Percentiles rank a stretch among this genome's conserved stretches.
These are phyloP conservation scores for Agrochola lychnidis DNA, from an alignment of 2,888 invertebrate species.

Conservation along the genomic window DNA sequence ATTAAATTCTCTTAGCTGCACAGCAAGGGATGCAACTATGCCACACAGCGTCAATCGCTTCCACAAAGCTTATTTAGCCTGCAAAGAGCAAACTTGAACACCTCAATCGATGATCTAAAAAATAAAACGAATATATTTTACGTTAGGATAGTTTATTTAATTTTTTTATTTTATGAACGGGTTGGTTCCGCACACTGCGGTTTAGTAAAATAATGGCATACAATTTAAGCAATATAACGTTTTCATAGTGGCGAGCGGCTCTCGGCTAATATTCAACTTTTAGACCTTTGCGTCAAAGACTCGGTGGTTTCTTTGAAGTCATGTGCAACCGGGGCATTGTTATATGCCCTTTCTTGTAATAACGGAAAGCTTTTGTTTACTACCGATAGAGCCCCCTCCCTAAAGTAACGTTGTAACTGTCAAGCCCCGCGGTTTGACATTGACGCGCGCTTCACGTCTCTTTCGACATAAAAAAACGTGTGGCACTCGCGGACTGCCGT, in stretches of 20 bases:
- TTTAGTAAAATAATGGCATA: slow-evolving; percentile 61
- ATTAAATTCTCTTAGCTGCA: slow-evolving; percentile 1
- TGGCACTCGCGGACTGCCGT: no score
- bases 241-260: slow-evolving; percentile 46
- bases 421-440: no score
- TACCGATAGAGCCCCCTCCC: no score
- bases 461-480: no score
- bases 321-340: slow-evolving; percentile 65
- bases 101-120: background rate
- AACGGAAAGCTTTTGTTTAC: background rate
- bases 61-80: background rate
- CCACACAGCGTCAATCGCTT: no score
- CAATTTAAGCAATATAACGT: slow-evolving; percentile 64
- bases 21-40: background rate
- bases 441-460: no score
- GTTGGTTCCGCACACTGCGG: slow-evolving; percentile 45
- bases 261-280: slow-evolving; percentile 67
- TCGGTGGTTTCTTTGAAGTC: slow-evolving; percentile 76
- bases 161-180: slow-evolving; percentile 26
- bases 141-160: background rate
- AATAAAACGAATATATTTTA: slow-evolving; percentile 2
- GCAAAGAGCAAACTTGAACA: slow-evolving; percentile 7
- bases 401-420: no score
- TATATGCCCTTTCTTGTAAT: slow-evolving; percentile 31
- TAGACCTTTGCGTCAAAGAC: slow-evolving; percentile 69